These are phyloP conservation scores for Chrysopilus asiliformis DNA, from an alignment of 2,888 invertebrate species.

Conservation along the genomic window DNA sequence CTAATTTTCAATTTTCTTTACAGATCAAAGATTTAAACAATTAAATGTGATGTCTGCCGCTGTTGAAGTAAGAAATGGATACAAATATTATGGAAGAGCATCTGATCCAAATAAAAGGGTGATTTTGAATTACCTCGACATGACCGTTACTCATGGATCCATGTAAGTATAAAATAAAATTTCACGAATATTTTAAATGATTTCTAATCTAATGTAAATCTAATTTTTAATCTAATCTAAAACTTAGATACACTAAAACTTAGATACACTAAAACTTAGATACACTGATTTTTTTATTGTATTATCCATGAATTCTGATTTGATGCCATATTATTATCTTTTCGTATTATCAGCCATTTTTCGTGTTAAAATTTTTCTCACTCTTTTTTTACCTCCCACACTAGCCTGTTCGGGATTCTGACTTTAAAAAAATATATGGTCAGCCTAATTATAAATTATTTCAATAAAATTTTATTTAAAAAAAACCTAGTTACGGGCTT, in stretches of 20 bases:
- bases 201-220: not conserved
- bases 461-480: constrained; percentile 3
- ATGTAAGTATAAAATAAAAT: constrained; percentile 52
- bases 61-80: constrained; percentile 52
- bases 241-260: too few relatives aligned
- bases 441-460: not conserved
- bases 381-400: too few relatives aligned
- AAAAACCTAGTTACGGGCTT: constrained; percentile 56
- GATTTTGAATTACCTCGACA: constrained; percentile 53
- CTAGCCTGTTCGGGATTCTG: not conserved
- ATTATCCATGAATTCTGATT: not conserved
- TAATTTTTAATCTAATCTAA: too few relatives aligned
- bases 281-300: not conserved
- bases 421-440: not conserved
- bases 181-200: not conserved
- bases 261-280: not conserved
- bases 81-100: constrained; percentile 51
- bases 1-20: too few relatives aligned
- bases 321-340: not conserved
- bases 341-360: not conserved
- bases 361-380: too few relatives aligned
- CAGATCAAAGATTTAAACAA: not conserved
- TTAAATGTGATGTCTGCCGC: constrained; percentile 32
- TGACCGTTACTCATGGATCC: constrained; percentile 59
- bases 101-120: constrained; percentile 40